Conservation (phyloP, 1,140 invertebrate genomes). For the Pomacea maculata region DNA sequence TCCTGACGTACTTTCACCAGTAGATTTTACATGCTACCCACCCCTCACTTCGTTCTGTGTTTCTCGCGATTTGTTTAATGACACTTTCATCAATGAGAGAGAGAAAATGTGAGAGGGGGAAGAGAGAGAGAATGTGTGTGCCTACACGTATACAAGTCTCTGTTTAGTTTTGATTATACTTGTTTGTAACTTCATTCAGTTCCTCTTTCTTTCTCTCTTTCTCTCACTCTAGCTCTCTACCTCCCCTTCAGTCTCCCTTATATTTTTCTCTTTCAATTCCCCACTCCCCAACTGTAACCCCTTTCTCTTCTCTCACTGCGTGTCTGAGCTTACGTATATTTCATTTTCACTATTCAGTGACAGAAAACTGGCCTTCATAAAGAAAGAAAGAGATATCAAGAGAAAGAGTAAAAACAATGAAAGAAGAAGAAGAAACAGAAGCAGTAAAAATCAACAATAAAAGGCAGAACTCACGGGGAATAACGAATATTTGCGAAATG, state of each 20-base stretch:
- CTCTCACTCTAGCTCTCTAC: conserved; percentile 6
- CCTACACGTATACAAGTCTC: neutral
- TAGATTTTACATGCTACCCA: neutral
- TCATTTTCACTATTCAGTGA: too few relatives aligned
- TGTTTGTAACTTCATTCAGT: neutral
- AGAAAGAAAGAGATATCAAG: too few relatives aligned
- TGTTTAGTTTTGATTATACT: neutral
- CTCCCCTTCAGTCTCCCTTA: neutral
- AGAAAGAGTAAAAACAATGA: too few relatives aligned
- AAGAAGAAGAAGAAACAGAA: too few relatives aligned
- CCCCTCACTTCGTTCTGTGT: neutral
- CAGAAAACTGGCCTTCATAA: too few relatives aligned
- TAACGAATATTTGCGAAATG: too few relatives aligned
- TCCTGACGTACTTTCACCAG: too few relatives aligned
- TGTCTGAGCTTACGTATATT: neutral
- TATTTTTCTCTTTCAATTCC: neutral
- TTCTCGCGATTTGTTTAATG: too few relatives aligned
- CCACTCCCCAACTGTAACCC: neutral
- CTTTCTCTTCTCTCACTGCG: conserved; percentile 2
- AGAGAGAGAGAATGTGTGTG: neutral
- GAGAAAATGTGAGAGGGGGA: neutral
- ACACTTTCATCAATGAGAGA: too few relatives aligned
- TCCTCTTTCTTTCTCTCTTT: neutral
- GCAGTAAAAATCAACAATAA: too few relatives aligned
- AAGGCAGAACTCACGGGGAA: too few relatives aligned